Conservation (phyloP, 1,140 invertebrate genomes). For the Eueides isabella region DNA sequence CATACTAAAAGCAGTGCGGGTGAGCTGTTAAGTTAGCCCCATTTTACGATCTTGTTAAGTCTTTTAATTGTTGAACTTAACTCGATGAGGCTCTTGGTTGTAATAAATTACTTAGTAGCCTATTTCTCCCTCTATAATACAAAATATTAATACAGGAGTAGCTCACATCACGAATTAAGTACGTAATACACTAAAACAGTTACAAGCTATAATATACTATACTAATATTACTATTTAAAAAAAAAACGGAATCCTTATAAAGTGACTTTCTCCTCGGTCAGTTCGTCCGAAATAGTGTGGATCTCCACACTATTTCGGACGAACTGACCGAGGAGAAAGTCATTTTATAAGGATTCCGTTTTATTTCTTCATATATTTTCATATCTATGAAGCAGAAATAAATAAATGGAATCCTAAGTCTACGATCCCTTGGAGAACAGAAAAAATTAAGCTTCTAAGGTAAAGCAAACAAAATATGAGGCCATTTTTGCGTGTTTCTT, state of each 20-base stretch:
- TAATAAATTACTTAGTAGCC: slow-evolving; percentile 25
- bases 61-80: slow-evolving; percentile 38
- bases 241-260: not conserved
- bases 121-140: not conserved
- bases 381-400: no score
- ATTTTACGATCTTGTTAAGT: slow-evolving; percentile 39
- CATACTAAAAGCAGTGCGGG: slow-evolving; percentile 17
- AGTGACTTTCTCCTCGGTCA: no score
- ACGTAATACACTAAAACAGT: not conserved
- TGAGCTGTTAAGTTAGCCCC: slow-evolving; percentile 21
- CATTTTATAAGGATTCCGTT: no score
- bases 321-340: no score
- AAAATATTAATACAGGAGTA: slow-evolving; percentile 6
- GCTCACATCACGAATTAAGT: slow-evolving; percentile 6
- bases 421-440: no score
- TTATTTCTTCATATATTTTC: no score
- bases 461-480: no score
- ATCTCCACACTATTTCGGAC: no score
- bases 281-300: no score
- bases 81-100: slow-evolving; percentile 27
- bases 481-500: no score
- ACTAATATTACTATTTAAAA: not conserved
- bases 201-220: not conserved
- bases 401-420: no score
- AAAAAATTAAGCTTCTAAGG: no score